These are phyloP conservation scores for Trematomus loennbergii DNA, from an alignment of 2,113 vertebrate species.

Conservation along the genomic window DNA sequence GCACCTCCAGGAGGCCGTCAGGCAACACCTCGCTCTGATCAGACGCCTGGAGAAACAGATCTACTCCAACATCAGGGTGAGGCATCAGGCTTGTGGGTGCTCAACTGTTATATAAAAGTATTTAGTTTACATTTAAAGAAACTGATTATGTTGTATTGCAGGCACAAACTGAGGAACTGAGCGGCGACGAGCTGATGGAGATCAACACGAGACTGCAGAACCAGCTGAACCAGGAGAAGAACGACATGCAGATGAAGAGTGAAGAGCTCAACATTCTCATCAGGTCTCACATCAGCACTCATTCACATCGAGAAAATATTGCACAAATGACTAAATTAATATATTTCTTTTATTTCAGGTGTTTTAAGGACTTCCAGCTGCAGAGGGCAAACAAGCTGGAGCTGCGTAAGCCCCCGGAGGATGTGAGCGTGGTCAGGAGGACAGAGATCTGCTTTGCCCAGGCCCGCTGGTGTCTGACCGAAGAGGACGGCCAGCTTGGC, in stretches of 20 bases:
- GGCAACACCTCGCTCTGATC: constrained; percentile 95
- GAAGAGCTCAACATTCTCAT: constrained; percentile 99
- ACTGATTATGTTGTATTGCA: constrained; percentile 49
- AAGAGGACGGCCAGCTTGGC: constrained; percentile 97
- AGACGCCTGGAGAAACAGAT: constrained; percentile 97
- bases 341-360: constrained; percentile 79
- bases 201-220: constrained; percentile 92
- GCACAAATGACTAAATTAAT: background rate
- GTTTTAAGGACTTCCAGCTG: constrained; percentile 98
- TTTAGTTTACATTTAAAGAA: background rate
- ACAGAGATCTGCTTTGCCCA: constrained; percentile 98
- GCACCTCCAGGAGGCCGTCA: constrained; percentile 94
- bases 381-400: constrained; percentile 97
- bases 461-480: constrained; percentile 96
- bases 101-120: background rate
- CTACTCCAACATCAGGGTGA: constrained; percentile 95
- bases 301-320: background rate
- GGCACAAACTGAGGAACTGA: constrained; percentile 92
- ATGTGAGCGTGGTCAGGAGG: constrained; percentile 93
- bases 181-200: constrained; percentile 88
- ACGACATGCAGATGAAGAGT: constrained; percentile 94
- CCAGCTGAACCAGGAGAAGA: constrained; percentile 96
- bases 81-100: background rate
- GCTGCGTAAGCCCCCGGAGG: constrained; percentile 94
- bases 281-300: constrained; percentile 81